Evolutionary conservation across 2,113 vertebrate genomes (phyloP).

Genomic region (Synodontis membranacea): DNA sequence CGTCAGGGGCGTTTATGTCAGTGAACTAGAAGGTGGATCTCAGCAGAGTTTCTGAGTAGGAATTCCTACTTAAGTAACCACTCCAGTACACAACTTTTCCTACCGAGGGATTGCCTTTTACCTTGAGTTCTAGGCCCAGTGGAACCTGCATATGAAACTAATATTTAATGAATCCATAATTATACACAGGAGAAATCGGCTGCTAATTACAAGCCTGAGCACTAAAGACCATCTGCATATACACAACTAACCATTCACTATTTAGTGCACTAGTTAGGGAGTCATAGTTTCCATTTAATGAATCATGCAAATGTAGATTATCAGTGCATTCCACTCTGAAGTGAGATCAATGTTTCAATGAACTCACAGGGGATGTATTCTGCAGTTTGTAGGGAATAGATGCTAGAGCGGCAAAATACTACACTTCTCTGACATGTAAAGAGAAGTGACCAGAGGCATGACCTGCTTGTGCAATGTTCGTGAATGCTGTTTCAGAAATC

Average conservation of each 20-base stretch:
- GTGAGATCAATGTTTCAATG: neutral
- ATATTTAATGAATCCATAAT: neutral
- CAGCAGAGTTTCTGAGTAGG: neutral
- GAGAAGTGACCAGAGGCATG: neutral
- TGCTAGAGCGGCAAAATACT: neutral
- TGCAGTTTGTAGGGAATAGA: neutral
- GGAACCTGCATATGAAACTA: neutral
- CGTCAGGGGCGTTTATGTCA: neutral
- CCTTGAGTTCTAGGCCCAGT: neutral
- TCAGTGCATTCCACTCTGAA: neutral
- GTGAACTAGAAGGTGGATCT: neutral
- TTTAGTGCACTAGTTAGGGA: neutral
- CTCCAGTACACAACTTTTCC: neutral
- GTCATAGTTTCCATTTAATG: neutral
- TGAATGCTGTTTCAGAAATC: neutral
- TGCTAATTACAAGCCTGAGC: neutral
- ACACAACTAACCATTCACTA: neutral
- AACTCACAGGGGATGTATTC: neutral
- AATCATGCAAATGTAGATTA: neutral
- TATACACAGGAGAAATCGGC: neutral
- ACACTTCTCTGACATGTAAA: neutral
- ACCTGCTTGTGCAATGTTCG: neutral
- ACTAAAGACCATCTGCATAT: neutral
- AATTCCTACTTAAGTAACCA: neutral
- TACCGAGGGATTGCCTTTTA: neutral